A percentile compares a stretch with the other conserved stretches of the same genome.
Evolutionary conservation across 2,797 vertebrate genomes (phyloP).

Genomic region (Botia kubotai): DNA sequence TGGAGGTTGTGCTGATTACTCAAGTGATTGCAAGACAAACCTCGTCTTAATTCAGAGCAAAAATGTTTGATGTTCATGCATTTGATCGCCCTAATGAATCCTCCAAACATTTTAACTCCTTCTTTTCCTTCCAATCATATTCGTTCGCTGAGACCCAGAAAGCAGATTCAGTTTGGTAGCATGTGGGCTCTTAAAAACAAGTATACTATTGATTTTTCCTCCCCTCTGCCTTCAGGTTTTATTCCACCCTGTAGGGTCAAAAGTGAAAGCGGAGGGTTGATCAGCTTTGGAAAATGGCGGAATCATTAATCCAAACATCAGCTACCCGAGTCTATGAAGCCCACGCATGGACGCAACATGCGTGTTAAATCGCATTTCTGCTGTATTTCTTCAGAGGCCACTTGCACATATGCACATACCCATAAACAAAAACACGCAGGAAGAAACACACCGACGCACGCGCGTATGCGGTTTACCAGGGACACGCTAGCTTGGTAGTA

Average conservation of each 20-base stretch:
- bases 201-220: constrained; percentile 18
- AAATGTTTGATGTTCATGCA: constrained; percentile 31
- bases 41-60: background rate
- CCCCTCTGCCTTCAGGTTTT: constrained; percentile 1
- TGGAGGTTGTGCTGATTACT: constrained; percentile 18
- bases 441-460: background rate
- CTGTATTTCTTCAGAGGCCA: background rate
- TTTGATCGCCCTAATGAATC: background rate
- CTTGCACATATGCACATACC: constrained; percentile 2
- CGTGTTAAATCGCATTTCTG: constrained; percentile 17
- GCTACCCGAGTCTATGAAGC: constrained; percentile 33
- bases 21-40: constrained; percentile 15
- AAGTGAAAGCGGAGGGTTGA: constrained; percentile 44
- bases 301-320: constrained; percentile 15
- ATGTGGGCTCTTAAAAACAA: background rate
- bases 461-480: too few species aligned
- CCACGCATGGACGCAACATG: constrained; percentile 39
- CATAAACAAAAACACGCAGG: background rate
- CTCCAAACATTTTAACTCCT: constrained; percentile 21
- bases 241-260: constrained; percentile 36
- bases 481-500: background rate
- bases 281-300: constrained; percentile 22
- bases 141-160: background rate
- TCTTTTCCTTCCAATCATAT: background rate
- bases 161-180: background rate